Conservation (phyloP, 2,113 vertebrate species). For the Gobiocypris rarus region DNA sequence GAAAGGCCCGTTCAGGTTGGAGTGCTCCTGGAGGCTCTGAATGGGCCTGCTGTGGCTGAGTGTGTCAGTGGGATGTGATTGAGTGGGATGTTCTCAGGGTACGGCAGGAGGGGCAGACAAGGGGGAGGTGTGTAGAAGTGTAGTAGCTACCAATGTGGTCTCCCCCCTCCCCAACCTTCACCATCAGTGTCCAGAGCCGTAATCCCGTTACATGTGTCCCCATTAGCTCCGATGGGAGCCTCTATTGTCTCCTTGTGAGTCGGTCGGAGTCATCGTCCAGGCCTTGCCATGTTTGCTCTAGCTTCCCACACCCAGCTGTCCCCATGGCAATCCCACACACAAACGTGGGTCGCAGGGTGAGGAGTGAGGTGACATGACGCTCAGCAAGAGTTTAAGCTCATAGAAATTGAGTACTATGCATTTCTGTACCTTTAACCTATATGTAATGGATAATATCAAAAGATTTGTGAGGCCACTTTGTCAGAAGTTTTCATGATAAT, state of each 20-base stretch:
- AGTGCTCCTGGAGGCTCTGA: slow-evolving; percentile 51
- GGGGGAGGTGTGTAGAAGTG: slow-evolving; percentile 44
- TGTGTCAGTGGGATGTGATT: slow-evolving; percentile 65
- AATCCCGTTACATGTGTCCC: slow-evolving; percentile 77
- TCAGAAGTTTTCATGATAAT: neutral
- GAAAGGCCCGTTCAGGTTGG: slow-evolving; percentile 47
- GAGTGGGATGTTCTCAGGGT: slow-evolving; percentile 63
- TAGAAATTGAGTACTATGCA: neutral
- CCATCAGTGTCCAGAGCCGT: slow-evolving; percentile 70
- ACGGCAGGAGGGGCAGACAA: slow-evolving; percentile 54
- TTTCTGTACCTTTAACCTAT: neutral
- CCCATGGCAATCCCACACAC: slow-evolving; percentile 64
- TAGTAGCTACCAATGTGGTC: slow-evolving; percentile 74
- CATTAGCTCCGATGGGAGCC: slow-evolving; percentile 72
- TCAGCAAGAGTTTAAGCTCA: neutral
- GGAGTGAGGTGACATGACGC: neutral
- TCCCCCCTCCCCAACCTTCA: slow-evolving; percentile 44
- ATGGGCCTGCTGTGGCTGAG: slow-evolving; percentile 54
- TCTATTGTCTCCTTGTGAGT: slow-evolving; percentile 71
- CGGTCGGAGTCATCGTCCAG: slow-evolving; percentile 73
- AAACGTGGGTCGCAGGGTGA: slow-evolving; percentile 25
- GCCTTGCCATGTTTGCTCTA: slow-evolving; percentile 71
- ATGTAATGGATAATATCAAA: neutral
- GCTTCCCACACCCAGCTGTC: slow-evolving; percentile 72
- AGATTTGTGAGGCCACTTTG: neutral